Evolutionary conservation across 2,888 invertebrate genomes (phyloP).

Genomic region (Conistra vaccinii): DNA sequence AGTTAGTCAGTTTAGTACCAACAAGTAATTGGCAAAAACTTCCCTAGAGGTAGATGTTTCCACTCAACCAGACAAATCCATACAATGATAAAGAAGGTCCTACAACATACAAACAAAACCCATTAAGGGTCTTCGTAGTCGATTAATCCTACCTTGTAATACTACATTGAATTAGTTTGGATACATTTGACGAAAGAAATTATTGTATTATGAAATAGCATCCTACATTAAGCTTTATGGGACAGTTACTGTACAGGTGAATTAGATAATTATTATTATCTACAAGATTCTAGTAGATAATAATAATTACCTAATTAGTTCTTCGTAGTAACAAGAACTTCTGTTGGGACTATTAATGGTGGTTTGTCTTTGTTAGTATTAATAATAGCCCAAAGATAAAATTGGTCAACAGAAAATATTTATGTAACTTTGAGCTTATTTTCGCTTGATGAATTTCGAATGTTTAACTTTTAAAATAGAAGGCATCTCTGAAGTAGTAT

Average conservation of each 20-base stretch:
- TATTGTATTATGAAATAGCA: neutral
- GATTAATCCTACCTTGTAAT: constrained; percentile 53
- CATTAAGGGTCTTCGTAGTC: constrained; percentile 33
- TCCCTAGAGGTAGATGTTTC: neutral
- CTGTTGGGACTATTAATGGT: neutral
- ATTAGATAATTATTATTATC: neutral
- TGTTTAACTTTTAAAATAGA: neutral
- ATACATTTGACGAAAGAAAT: constrained; percentile 32
- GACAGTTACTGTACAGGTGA: neutral
- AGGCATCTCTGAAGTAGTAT: neutral
- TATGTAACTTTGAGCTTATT: neutral
- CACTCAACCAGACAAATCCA: neutral
- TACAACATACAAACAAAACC: constrained; percentile 44
- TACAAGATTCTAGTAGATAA: neutral
- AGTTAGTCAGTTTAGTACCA: neutral
- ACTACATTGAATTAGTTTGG: constrained; percentile 56
- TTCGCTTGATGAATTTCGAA: neutral
- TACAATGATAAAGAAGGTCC: constrained; percentile 6
- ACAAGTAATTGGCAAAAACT: neutral
- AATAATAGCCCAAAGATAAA: neutral
- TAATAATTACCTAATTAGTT: neutral
- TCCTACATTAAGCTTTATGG: neutral
- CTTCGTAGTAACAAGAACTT: neutral
- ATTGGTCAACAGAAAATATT: too few species aligned
- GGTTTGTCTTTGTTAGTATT: too few species aligned